These are phyloP conservation scores for Anadara kagoshimensis DNA, from an alignment of 1,140 invertebrate species.

Conservation along the genomic window DNA sequence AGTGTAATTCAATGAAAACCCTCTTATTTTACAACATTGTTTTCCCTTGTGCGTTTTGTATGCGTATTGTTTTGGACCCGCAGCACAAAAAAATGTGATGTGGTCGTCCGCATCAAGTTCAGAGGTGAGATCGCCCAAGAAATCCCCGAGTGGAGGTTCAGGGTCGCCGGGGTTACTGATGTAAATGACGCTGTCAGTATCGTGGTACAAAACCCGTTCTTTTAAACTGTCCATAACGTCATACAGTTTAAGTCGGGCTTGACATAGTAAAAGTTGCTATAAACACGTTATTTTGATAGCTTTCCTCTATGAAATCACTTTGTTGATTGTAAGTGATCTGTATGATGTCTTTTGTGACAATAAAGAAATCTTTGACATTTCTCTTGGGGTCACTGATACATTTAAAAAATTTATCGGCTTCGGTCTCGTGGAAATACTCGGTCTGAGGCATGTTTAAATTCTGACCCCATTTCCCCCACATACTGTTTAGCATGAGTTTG, in stretches of 20 bases:
- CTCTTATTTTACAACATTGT: conserved; percentile 27
- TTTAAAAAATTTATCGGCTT: conserved; percentile 50
- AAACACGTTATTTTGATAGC: conserved; percentile 58
- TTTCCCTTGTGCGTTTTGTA: conserved; percentile 13
- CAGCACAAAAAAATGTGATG: conserved; percentile 16
- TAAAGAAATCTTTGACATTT: too few relatives aligned
- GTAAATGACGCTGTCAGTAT: conserved; percentile 67
- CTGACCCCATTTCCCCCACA: conserved; percentile 47
- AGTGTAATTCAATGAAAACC: conserved; percentile 23
- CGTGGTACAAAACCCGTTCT: conserved; percentile 68
- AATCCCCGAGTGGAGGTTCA: conserved; percentile 27
- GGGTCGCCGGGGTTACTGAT: conserved; percentile 4
- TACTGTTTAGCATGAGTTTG: conserved; percentile 51
- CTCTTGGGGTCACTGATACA: conserved; percentile 44
- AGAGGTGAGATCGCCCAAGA: conserved; percentile 40
- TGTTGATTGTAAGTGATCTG: conserved; percentile 9
- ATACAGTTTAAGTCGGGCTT: conserved; percentile 72
- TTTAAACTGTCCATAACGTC: conserved; percentile 63
- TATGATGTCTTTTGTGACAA: conserved; percentile 15
- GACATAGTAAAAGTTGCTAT: conserved; percentile 69
- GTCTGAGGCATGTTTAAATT: conserved; percentile 22
- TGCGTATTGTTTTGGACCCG: conserved; percentile 20
- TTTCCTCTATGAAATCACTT: neutral
- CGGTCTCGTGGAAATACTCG: conserved; percentile 23
- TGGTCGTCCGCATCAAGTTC: conserved; percentile 29